These are phyloP conservation scores for Amphimallon solstitiale DNA, from an alignment of 2,888 invertebrate species.

Conservation along the genomic window DNA sequence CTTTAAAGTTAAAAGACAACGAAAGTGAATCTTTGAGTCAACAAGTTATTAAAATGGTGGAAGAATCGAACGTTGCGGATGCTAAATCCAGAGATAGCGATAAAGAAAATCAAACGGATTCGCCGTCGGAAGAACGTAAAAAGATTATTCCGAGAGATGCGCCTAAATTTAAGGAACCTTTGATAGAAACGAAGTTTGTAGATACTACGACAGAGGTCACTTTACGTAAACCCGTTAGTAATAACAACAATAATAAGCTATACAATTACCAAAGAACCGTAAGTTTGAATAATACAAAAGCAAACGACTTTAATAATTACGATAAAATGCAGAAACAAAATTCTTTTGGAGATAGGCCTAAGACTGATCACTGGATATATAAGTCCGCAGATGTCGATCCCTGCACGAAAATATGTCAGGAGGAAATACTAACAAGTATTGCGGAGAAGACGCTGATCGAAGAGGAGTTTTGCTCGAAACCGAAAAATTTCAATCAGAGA, in stretches of 20 bases:
- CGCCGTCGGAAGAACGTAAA: conserved; percentile 65
- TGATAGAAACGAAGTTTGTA: conserved; percentile 49
- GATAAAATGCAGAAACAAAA: conserved; percentile 56
- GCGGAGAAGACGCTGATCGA: conserved; percentile 51
- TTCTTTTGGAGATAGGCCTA: conserved; percentile 55
- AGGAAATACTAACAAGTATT: conserved; percentile 49
- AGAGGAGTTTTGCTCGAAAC: conserved; percentile 64
- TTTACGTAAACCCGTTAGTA: conserved; percentile 52
- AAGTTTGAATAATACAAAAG: conserved; percentile 53
- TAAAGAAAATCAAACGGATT: conserved; percentile 74
- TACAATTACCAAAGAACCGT: conserved; percentile 48
- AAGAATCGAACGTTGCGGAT: conserved; percentile 61
- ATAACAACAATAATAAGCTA: conserved; percentile 43
- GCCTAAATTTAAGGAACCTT: conserved; percentile 50
- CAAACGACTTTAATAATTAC: conserved; percentile 48
- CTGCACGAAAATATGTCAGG: conserved; percentile 37
- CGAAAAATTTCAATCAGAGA: conserved; percentile 79
- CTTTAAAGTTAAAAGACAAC: conserved; percentile 80
- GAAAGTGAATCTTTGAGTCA: conserved; percentile 71
- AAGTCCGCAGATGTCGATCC: conserved; percentile 35
- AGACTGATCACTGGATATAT: conserved; percentile 55
- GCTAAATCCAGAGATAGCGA: conserved; percentile 75
- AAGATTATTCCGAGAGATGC: conserved; percentile 52
- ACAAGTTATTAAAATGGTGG: conserved; percentile 66
- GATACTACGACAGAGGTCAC: conserved; percentile 53